Evolutionary conservation across 1,140 invertebrate species (phyloP), one percentile per base, ranked within the genome.

Genomic region (Neotoxoptera formosana): DNA sequence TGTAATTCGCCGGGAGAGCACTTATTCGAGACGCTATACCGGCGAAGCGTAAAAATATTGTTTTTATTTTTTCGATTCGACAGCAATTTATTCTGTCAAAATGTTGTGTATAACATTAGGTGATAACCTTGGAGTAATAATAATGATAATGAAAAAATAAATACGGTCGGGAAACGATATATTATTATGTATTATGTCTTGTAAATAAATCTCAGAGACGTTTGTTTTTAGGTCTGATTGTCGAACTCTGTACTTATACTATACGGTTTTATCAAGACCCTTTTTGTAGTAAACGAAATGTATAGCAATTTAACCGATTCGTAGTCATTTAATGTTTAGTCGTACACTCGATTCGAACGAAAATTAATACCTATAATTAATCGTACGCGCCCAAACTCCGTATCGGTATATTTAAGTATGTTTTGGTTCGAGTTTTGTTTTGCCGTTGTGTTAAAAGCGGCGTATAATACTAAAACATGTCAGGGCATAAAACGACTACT

Each of bases 61-160:
- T 91, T 91, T 93, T 93, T 90, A 84, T 53, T 45, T 41, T 47
- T 94, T 36, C n/a, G 34, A 53, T 90, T 90, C 34, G 23, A 60
- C 34, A 53, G 53, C 21, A 56, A 90, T 90, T 56, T 14, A 36
- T 45, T 53, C 88, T 90, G 88, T 60, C 51, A 20, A 60, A 90
- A 90, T 60, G 23, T 1, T 90, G 53, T 60, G 53, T 25, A 45
- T n/a, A 90, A 53, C 21, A 51, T 89, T 89, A 36, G 51, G 21
- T 7, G 88, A 60, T 45, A 53, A 60, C 88, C 88, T 45, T 90
- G 7, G 20, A 48, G 51, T 88, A 86, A 86, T n/a, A 48, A 86
- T 30, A 45, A 87, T 48, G 2, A 53, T 53, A 21, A 30, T 14
- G 30, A 60, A 56, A 56, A 23, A 60, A 30, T n/a, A 30, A 90